Base-by-base conservation (phyloP, 2,888 invertebrate species). In the Ommatoiulus sabulosus region DNA sequence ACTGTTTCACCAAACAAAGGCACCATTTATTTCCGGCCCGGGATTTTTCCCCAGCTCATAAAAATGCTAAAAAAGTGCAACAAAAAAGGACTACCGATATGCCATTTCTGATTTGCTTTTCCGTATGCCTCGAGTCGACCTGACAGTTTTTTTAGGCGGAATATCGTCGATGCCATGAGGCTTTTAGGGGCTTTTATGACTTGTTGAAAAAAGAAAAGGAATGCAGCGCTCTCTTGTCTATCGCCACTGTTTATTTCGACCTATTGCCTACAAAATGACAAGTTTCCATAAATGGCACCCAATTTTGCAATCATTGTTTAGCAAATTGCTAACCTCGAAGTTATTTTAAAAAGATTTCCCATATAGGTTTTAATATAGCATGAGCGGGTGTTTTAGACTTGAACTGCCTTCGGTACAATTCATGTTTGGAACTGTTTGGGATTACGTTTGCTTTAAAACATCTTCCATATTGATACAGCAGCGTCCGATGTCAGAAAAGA, bases 1-100 rank as follows among this genome's bases (percentile, higher is more conserved):
- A 80, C 86, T 86, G 46, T 86, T 86, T 44, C 24, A 48, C 48
- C 86, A 86, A 86, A 86, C 86, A 86, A 86, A 86, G 86, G 46
- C 44, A 44, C 86, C 86, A 86, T 86, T 86, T 86, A 86, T 86
- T 86, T 86, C 48, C 46, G 86, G 46, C 20, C 48, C 20, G 12
- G 7, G 3, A 4, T 86, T 86, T 48, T 86, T 44, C n/a, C 17
- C 20, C 17, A 35, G 24, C 80, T 80, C 80, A 80, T 80, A 80
- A 80, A 80, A 80, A 80, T 80, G 35, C 80, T 80, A 24, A 24
- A 80, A 80, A 80, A 80, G 80, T 35, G 80, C 80, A 80, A 80
- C 35, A 80, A 80, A 80, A 80, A 80, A 80, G 7, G 10, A 35
- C 80, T 80, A 24, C 80, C 80, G 80, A 35, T 80, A 80, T 80